A percentile compares a stretch with the other conserved stretches of the same genome.
phyloP scores from a whole-genome alignment of 2,797 vertebrate species.

The Poeciliopsis presidionis region DNA sequence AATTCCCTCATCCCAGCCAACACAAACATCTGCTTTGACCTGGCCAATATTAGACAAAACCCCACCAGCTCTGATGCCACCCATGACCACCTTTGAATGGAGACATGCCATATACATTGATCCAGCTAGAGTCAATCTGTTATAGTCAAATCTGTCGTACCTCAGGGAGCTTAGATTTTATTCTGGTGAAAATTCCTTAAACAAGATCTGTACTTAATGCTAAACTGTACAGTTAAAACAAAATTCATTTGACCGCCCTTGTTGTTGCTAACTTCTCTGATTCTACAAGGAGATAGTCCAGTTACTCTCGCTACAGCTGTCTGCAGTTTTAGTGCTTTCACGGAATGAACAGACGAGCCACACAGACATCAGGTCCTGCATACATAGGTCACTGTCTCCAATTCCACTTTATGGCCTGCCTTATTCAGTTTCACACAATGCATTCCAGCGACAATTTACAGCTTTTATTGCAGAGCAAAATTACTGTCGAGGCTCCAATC shows the following conservation, averaged over 20 bases:
- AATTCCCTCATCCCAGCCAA: conserved; percentile 67
- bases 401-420: conserved; percentile 64
- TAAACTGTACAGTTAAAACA: background rate
- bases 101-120: conserved; percentile 32
- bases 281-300: conserved; percentile 34
- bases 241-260: conserved; percentile 36
- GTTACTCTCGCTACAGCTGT: conserved; percentile 36
- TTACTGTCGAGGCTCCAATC: conserved; percentile 54
- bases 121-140: conserved; percentile 55
- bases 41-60: conserved; percentile 72
- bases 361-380: conserved; percentile 43
- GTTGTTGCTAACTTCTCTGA: conserved; percentile 35
- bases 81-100: conserved; percentile 58
- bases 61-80: conserved; percentile 56
- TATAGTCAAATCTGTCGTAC: conserved; percentile 56
- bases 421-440: conserved; percentile 75
- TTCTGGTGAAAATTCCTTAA: conserved; percentile 1
- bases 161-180: conserved; percentile 36
- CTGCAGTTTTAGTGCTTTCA: conserved; percentile 39
- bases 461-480: conserved; percentile 61
- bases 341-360: conserved; percentile 23
- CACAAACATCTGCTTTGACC: conserved; percentile 80
- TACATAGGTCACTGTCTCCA: conserved; percentile 59
- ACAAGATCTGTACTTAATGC: background rate
- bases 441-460: conserved; percentile 57